Evolutionary conservation across 2,888 invertebrate species (phyloP).

Genomic region (Penaeus monodon): DNA sequence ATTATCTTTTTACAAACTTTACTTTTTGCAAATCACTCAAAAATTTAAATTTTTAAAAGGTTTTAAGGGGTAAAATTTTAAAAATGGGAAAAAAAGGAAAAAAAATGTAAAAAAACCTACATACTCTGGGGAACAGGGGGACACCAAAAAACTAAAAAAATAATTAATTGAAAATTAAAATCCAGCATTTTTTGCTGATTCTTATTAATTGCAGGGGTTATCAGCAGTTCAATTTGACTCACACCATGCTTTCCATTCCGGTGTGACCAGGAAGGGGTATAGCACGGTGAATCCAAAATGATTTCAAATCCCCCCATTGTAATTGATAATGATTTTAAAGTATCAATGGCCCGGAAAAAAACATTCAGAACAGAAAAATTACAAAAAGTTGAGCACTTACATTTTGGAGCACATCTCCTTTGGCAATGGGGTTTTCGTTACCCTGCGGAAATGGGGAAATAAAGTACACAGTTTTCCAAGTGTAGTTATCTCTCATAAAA

Average conservation of each 20-base stretch:
- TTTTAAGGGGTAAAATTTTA: too few relatives aligned
- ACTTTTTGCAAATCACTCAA: too few relatives aligned
- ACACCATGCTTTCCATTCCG: too few relatives aligned
- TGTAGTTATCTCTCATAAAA: too few relatives aligned
- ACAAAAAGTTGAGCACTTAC: slow-evolving; percentile 76
- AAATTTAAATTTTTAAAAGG: too few relatives aligned
- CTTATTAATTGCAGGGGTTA: slow-evolving; percentile 26
- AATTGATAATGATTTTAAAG: too few relatives aligned
- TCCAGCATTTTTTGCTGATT: slow-evolving; percentile 48
- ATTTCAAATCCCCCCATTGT: too few relatives aligned
- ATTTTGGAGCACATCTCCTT: slow-evolving; percentile 97
- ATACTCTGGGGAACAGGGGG: slow-evolving; percentile 1
- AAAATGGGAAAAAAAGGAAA: too few relatives aligned
- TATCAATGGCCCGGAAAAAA: slow-evolving; percentile 27
- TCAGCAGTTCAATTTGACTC: background rate
- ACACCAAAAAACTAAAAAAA: background rate
- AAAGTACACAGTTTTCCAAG: background rate
- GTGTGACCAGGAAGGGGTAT: too few relatives aligned
- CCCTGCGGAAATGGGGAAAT: slow-evolving; percentile 77
- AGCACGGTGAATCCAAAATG: too few relatives aligned
- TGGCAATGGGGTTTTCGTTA: slow-evolving; percentile 94
- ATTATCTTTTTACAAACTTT: too few relatives aligned
- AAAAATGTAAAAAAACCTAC: too few relatives aligned
- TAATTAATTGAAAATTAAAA: slow-evolving; percentile 1
- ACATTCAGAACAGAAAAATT: slow-evolving; percentile 65